phyloP scores from a whole-genome alignment of 2,888 invertebrate genomes.

The Malacosoma neustria region DNA sequence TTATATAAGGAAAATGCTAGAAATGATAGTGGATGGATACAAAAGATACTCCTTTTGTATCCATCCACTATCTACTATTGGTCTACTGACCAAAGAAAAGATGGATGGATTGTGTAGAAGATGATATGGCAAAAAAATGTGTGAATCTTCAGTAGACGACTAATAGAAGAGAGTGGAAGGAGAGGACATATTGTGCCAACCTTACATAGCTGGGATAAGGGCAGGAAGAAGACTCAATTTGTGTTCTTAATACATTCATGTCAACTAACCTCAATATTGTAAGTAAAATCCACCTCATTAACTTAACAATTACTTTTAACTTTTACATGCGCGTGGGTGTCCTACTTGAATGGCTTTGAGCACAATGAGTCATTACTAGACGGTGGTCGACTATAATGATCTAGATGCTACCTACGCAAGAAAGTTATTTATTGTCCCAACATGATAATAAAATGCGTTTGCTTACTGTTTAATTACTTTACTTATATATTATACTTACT shows the following conservation, averaged over 20 bases:
- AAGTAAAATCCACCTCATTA: not conserved
- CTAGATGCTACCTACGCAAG: constrained; percentile 34
- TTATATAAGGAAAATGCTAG: too few relatives aligned
- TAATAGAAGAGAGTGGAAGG: too few relatives aligned
- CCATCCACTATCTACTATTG: too few relatives aligned
- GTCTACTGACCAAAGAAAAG: too few relatives aligned
- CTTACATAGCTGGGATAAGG: too few relatives aligned
- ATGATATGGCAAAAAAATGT: too few relatives aligned
- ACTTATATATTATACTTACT: not conserved
- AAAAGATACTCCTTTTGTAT: too few relatives aligned
- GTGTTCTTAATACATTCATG: constrained; percentile 9
- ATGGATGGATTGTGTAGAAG: too few relatives aligned
- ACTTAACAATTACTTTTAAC: not conserved
- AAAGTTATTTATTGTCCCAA: constrained; percentile 19
- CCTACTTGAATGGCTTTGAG: constrained; percentile 36
- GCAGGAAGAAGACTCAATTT: too few relatives aligned
- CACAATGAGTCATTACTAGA: constrained; percentile 48
- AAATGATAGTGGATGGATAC: too few relatives aligned
- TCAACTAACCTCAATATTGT: not conserved
- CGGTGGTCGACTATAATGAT: constrained; percentile 27
- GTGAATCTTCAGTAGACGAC: too few relatives aligned
- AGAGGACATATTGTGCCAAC: too few relatives aligned
- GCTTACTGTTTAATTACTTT: not conserved
- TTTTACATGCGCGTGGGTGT: constrained; percentile 33
- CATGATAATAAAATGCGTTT: not conserved